Evolutionary conservation across 2,113 vertebrate species (phyloP).

Genomic region (Edolisoma coerulescens): DNA sequence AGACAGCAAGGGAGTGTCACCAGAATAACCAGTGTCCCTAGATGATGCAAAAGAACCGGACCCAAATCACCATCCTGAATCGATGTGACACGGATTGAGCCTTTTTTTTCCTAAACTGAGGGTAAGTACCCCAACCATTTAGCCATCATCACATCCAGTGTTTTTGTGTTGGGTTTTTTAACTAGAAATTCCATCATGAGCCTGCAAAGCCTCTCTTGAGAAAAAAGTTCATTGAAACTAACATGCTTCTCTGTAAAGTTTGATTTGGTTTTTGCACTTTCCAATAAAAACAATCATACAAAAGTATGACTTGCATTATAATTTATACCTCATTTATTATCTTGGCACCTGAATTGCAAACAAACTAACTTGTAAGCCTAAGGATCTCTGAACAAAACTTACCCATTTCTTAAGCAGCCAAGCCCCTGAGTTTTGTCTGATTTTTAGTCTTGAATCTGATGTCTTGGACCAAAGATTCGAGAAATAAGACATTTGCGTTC

Average conservation of each 20-base stretch:
- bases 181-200: conserved; percentile 1
- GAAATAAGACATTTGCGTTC: conserved; percentile 1
- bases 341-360: conserved; percentile 14
- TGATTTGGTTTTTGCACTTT: neutral
- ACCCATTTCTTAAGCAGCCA: neutral
- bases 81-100: neutral
- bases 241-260: neutral
- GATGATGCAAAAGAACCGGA: neutral
- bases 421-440: neutral
- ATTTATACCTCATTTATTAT: conserved; percentile 12
- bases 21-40: neutral
- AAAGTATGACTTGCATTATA: neutral
- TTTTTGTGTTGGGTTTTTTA: neutral
- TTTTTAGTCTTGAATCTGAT: neutral
- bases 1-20: neutral
- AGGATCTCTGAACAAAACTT: neutral
- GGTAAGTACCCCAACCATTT: neutral
- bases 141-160: neutral
- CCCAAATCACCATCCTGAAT: neutral
- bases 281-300: conserved; percentile 30
- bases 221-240: neutral
- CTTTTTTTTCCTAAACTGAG: neutral
- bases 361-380: neutral
- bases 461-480: neutral
- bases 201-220: neutral